Percentiles rank a stretch among this genome's conserved stretches.
These are phyloP conservation scores for Cyrtonyx montezumae DNA, from an alignment of 2,113 vertebrate species.

Conservation along the genomic window DNA sequence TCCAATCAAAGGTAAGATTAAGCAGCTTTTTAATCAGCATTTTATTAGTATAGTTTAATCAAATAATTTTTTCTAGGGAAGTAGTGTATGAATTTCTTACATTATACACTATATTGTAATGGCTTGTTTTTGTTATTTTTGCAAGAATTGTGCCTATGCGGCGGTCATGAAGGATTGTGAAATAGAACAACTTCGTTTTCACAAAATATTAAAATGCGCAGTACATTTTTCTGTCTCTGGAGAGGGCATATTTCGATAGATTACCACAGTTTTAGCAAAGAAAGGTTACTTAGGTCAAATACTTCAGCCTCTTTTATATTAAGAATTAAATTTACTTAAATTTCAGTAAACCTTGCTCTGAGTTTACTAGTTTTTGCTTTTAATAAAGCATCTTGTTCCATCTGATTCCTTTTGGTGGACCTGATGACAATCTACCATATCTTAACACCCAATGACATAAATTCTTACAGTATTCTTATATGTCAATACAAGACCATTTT, in stretches of 20 bases:
- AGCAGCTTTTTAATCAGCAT: background rate
- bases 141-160: background rate
- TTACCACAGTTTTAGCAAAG: background rate
- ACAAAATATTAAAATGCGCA: background rate
- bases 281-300: background rate
- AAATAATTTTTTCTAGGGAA: background rate
- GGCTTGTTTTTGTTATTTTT: background rate
- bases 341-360: background rate
- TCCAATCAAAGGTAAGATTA: constrained; percentile 86
- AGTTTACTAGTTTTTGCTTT: background rate
- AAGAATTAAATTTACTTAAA: background rate
- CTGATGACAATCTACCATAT: background rate
- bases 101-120: background rate
- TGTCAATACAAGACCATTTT: background rate
- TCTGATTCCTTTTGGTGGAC: background rate
- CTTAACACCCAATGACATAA: background rate
- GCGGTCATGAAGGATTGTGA: background rate
- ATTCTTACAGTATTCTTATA: background rate
- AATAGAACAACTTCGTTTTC: background rate
- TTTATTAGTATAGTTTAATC: background rate
- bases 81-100: background rate
- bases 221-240: background rate
- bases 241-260: fast-evolving
- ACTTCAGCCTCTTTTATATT: background rate
- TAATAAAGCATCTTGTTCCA: background rate